These are phyloP conservation scores for Lepidochrysops patricia DNA, from an alignment of 2,888 invertebrate species.

Conservation along the genomic window DNA sequence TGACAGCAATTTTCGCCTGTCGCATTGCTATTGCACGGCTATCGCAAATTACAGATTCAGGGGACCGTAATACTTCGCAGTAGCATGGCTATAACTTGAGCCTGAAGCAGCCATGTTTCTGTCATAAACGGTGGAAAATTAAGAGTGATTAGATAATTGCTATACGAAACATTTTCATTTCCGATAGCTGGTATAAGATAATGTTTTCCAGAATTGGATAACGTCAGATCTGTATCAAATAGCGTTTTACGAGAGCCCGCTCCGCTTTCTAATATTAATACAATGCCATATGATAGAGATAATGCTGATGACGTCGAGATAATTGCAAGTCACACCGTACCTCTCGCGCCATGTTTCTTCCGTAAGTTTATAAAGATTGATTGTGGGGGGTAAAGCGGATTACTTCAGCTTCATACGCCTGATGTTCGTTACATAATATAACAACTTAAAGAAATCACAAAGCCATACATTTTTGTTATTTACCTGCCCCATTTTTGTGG, in stretches of 20 bases:
- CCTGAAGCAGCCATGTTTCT: not conserved
- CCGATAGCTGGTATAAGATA: not conserved
- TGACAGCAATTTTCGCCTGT: too few species aligned
- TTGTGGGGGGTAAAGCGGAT: not conserved
- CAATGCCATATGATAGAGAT: not conserved
- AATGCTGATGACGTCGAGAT: not conserved
- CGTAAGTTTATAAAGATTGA: slow-evolving; percentile 2
- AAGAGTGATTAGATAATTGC: slow-evolving; percentile 1
- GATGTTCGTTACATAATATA: not conserved
- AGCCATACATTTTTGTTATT: not conserved
- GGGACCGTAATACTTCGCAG: too few species aligned
- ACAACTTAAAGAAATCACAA: not conserved
- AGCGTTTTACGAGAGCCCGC: not conserved
- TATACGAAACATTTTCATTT: not conserved
- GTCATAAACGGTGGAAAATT: not conserved
- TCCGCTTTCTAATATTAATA: slow-evolving; percentile 6
- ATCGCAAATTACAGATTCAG: too few species aligned
- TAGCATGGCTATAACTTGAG: too few species aligned
- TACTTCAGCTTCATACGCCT: not conserved
- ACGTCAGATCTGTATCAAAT: not conserved
- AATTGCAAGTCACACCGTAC: not conserved
- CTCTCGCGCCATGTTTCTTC: not conserved
- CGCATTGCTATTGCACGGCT: too few species aligned
- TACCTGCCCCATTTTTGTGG: not conserved
- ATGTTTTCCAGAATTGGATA: not conserved